Base-by-base conservation (phyloP, 2,888 invertebrate species). In the Galerucella calmariensis region DNA sequence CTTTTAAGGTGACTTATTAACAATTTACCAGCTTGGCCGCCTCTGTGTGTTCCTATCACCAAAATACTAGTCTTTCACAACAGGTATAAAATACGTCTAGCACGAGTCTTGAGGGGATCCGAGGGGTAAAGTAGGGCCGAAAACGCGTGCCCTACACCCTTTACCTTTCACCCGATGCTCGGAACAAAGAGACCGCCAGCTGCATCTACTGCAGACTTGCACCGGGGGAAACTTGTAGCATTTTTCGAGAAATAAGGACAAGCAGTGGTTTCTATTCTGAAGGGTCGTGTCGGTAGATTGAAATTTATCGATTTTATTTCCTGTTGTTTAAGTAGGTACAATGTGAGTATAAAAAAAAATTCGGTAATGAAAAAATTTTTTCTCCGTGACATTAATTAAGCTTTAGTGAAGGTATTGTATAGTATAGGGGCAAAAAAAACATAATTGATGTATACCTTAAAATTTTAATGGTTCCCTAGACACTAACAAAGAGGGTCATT, bases 91-190 rank as follows among this genome's bases (percentile, higher is more conserved):
- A 67, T 72, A 72, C 66, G 56, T 61, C 53, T 62, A 69, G 48
- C 69, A 72, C 72, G 67, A 72, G 72, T 53, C 67, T 67, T 62
- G 35, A 62, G 77, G 73, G 79, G 72, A 20, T 70, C 53, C 72
- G 74, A 68, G 62, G 67, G 75, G 68, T 66, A 56, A 75, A 73
- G 77, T 75, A 74, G 63, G 70, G 53, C 70, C 74, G 71, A 24
- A 27, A 80, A 78, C 84, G 82, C 84, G 84, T 82, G 83, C 81
- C 82, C 78, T 83, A 73, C 83, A 83, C 83, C 83, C 84, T 83
- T 84, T 82, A 82, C 83, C 82, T 83, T 84, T 83, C 81, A 80
- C 83, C 82, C 81, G 44, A 44, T 73, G 73, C 67, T 76, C 78
- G 62, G 75, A 83, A 83, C 83, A 83, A 83, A 83, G 79, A 78